Conservation (phyloP, 2,797 vertebrate species). For the Nothura maculosa region DNA sequence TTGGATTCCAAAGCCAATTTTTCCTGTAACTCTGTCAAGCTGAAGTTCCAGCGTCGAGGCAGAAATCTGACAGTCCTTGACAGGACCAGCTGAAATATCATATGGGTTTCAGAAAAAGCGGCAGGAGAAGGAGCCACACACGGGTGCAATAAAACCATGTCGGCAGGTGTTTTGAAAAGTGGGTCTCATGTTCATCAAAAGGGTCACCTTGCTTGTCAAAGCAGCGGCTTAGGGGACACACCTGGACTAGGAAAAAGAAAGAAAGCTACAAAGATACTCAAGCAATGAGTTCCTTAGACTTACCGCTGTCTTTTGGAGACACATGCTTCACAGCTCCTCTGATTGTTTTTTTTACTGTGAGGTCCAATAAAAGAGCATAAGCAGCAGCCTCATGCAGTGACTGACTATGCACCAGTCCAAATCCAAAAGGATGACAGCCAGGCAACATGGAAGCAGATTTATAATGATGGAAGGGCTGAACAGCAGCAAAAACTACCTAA, state of each 20-base stretch:
- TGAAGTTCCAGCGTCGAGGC: background rate
- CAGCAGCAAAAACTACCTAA: background rate
- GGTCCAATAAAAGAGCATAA: background rate
- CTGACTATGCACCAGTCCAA: background rate
- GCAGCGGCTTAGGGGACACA: background rate
- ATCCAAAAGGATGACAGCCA: background rate
- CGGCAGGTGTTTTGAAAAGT: background rate
- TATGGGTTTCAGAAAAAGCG: background rate
- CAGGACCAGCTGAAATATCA: background rate
- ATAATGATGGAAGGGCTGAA: background rate
- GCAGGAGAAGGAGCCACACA: background rate
- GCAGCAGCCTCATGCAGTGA: background rate
- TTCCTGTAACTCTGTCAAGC: background rate
- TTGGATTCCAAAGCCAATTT: background rate
- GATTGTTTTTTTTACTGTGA: too few relatives aligned
- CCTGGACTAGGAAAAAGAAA: background rate
- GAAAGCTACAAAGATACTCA: background rate
- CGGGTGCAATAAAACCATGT: background rate
- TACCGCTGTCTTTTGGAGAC: background rate
- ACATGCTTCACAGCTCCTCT: background rate
- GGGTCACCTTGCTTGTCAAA: background rate
- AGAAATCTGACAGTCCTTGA: background rate
- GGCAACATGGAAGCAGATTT: background rate
- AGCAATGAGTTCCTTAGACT: background rate
- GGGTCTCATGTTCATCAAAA: background rate